Percentiles rank a stretch among this genome's conserved stretches.
phyloP scores from a whole-genome alignment of 2,888 invertebrate species.

The Osedax frankpressi region DNA sequence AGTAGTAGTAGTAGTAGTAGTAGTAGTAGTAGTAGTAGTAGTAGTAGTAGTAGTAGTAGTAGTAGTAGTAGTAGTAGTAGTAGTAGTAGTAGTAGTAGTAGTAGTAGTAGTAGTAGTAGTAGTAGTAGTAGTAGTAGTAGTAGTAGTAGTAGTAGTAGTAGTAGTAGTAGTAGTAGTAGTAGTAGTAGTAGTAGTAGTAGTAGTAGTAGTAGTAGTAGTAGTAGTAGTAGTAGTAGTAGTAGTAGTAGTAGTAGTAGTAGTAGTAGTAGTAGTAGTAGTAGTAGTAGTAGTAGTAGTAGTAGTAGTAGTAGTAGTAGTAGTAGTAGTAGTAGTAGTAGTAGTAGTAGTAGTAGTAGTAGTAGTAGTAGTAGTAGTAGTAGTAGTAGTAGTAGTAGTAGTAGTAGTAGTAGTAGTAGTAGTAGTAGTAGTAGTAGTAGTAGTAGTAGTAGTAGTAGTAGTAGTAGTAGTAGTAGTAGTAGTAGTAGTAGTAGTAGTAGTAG shows the following conservation, averaged over 20 bases:
- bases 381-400: conserved; percentile 2
- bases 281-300: not conserved
- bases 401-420: conserved; percentile 9
- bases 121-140: not conserved
- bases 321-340: not conserved
- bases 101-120: not conserved
- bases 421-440: conserved; percentile 11
- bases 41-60: not conserved
- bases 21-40: not conserved
- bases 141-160: not conserved
- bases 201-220: not conserved
- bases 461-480: conserved; percentile 3
- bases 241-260: not conserved
- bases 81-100: not conserved
- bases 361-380: conserved; percentile 7
- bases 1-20: not conserved
- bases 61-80: not conserved
- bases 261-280: not conserved
- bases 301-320: not conserved
- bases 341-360: not conserved
- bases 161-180: not conserved
- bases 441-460: conserved; percentile 5
- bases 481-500: not conserved
- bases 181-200: not conserved
- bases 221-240: not conserved